phyloP scores from a whole-genome alignment of 2,888 invertebrate species.

The Margaritifera margaritifera region DNA sequence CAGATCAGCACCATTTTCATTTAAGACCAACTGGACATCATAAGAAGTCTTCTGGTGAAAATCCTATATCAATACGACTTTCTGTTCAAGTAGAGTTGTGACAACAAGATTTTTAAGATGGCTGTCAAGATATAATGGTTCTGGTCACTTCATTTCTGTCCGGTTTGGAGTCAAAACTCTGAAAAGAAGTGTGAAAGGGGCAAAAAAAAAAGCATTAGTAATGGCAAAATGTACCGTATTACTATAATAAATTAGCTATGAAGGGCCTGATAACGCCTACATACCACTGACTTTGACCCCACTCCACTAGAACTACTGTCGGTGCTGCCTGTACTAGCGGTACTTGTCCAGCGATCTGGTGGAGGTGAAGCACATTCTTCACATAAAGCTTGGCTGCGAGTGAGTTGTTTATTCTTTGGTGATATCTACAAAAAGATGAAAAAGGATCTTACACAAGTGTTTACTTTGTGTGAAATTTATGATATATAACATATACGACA shows the following conservation, averaged over 20 bases:
- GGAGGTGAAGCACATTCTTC: slow-evolving; percentile 81
- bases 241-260: neutral
- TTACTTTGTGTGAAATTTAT: neutral
- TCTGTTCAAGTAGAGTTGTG: too few species aligned
- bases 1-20: too few species aligned
- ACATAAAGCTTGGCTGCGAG: slow-evolving; percentile 91
- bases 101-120: too few species aligned
- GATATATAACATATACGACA: neutral
- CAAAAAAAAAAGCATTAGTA: neutral
- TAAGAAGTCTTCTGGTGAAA: too few species aligned
- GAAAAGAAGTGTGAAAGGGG: too few species aligned
- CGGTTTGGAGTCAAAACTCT: too few species aligned
- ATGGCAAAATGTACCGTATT: neutral
- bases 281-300: slow-evolving; percentile 31
- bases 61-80: too few species aligned
- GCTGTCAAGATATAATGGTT: too few species aligned
- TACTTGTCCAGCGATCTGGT: slow-evolving; percentile 51
- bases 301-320: slow-evolving; percentile 42
- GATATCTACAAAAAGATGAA: slow-evolving; percentile 33
- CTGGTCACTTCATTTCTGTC: too few species aligned
- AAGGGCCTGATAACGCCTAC: neutral
- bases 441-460: slow-evolving; percentile 1
- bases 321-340: slow-evolving; percentile 37
- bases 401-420: slow-evolving; percentile 74
- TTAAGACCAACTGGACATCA: too few species aligned